phyloP scores from a whole-genome alignment of 2,113 vertebrate genomes.

The Zosterops borbonicus region DNA sequence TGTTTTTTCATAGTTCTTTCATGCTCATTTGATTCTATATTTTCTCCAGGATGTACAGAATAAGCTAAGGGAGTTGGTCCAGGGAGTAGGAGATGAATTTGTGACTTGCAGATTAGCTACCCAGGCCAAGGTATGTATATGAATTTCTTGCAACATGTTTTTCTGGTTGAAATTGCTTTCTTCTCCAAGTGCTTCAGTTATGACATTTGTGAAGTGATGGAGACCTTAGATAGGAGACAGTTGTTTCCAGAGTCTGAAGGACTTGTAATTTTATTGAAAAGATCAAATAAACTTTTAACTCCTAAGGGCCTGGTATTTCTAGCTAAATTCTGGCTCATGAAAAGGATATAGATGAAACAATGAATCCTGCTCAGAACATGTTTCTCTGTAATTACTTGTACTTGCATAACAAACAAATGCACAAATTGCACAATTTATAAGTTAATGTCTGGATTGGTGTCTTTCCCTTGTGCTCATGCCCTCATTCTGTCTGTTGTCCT shows the following conservation, averaged over 20 bases:
- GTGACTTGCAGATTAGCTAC: constrained; percentile 86
- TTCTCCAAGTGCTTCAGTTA: not conserved
- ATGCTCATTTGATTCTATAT: not conserved
- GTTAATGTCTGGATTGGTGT: not conserved
- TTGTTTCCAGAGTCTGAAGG: not conserved
- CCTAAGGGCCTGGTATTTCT: not conserved
- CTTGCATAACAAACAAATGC: not conserved
- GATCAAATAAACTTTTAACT: not conserved
- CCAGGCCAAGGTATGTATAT: constrained; percentile 88
- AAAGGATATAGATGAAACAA: not conserved
- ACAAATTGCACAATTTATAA: not conserved
- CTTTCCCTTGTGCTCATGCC: not conserved
- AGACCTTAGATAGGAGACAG: not conserved
- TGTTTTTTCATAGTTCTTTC: not conserved
- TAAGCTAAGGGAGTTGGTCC: constrained; percentile 87
- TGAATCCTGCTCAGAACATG: not conserved
- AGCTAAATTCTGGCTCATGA: not conserved
- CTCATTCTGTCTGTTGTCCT: not conserved
- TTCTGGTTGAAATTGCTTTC: not conserved
- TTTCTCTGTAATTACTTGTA: not conserved
- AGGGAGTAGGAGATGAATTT: constrained; percentile 92
- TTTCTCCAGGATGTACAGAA: constrained; percentile 88
- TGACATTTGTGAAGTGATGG: not conserved
- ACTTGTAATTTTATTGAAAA: not conserved
- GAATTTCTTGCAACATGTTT: not conserved